Evolutionary conservation across 2,113 vertebrate genomes (phyloP).

Genomic region (Puntigrus tetrazona): DNA sequence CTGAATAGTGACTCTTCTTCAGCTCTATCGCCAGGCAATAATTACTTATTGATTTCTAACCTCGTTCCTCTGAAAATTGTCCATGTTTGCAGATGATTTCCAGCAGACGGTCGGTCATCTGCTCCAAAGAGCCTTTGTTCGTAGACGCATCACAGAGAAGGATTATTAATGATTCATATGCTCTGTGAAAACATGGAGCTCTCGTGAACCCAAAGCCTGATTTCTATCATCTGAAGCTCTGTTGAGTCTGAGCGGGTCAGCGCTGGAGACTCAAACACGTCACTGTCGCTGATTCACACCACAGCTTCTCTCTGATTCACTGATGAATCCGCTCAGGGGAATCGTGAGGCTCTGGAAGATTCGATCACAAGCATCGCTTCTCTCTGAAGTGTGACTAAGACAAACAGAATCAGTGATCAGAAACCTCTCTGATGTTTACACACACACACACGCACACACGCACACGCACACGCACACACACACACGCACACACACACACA

Average conservation of each 20-base stretch:
- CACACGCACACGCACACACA: too few relatives aligned
- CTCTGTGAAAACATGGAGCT: constrained; percentile 2
- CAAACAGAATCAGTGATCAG: background rate
- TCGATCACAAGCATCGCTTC: background rate
- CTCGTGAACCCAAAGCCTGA: background rate
- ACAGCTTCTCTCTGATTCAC: background rate
- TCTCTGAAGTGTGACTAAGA: background rate
- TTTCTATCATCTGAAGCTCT: background rate
- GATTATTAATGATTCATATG: constrained; percentile 28
- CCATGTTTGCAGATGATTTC: background rate
- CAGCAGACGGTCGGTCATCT: background rate
- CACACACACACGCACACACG: background rate
- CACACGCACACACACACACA: background rate
- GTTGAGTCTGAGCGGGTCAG: background rate
- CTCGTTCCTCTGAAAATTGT: background rate
- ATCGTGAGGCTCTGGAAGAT: background rate
- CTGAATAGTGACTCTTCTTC: background rate
- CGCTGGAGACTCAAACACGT: background rate
- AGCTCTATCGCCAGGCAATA: background rate
- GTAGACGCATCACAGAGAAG: background rate
- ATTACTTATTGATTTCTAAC: background rate
- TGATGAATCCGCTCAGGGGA: background rate
- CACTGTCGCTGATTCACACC: background rate
- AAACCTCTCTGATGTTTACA: background rate
- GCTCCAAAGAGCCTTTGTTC: constrained; percentile 29